These are phyloP conservation scores for Tringa solitaria DNA, from an alignment of 2,113 vertebrate genomes.

Conservation along the genomic window DNA sequence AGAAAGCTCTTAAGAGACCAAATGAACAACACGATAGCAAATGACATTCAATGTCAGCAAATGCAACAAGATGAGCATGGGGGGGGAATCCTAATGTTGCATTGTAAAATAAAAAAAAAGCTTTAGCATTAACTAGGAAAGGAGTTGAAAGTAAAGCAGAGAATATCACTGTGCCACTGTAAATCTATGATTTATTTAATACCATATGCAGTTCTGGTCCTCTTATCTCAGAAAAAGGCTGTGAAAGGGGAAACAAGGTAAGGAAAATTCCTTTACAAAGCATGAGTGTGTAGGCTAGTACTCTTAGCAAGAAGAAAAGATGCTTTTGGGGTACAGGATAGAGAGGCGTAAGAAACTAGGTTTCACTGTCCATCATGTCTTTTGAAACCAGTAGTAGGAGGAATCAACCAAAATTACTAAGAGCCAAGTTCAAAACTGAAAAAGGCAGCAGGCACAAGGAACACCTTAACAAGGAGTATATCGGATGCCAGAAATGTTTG, in stretches of 20 bases:
- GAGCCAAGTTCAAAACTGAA: background rate
- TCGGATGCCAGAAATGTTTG: background rate
- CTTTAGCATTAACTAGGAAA: background rate
- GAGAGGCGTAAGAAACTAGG: background rate
- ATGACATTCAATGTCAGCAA: accelerated
- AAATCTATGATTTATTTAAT: background rate
- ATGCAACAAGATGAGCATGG: background rate
- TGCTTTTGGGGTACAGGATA: accelerated
- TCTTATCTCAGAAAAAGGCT: background rate
- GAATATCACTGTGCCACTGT: background rate
- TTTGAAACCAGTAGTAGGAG: background rate
- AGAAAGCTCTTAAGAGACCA: background rate
- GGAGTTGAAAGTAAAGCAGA: background rate
- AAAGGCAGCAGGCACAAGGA: background rate
- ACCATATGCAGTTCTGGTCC: background rate
- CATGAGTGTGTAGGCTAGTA: background rate
- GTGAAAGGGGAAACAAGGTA: background rate
- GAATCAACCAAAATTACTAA: background rate
- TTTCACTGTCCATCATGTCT: background rate
- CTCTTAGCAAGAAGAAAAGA: background rate
- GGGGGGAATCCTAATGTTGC: background rate
- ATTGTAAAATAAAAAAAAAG: background rate
- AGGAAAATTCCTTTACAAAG: background rate
- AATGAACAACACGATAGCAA: background rate
- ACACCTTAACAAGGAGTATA: background rate